These are phyloP conservation scores for Chrysogorgia sp. DNA, from an alignment of 92 coral and sea anemone species.

Conservation along the genomic window DNA sequence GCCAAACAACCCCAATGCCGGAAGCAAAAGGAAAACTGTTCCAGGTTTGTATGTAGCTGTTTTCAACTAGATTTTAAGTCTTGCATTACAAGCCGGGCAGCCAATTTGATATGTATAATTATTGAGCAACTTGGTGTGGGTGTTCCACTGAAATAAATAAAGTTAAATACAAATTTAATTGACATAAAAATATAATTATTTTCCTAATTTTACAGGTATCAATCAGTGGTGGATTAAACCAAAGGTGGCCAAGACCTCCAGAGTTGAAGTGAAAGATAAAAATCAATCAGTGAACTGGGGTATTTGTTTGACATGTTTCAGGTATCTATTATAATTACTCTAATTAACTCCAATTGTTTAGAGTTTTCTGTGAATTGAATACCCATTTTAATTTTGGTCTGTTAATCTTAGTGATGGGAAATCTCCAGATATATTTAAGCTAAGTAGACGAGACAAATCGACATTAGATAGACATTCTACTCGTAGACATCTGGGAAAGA, in stretches of 20 bases:
- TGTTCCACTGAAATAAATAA: too few relatives aligned
- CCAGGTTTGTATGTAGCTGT: too few relatives aligned
- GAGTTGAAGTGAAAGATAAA: not conserved
- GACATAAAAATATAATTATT: not conserved
- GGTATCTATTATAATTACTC: not conserved
- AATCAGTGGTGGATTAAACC: conserved; percentile 4
- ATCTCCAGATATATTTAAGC: not conserved
- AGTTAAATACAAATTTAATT: too few relatives aligned
- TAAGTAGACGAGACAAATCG: not conserved
- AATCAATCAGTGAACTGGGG: not conserved
- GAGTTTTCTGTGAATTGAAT: not conserved
- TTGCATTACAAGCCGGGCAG: too few relatives aligned
- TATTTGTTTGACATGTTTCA: conserved; percentile 9
- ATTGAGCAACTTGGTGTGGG: too few relatives aligned
- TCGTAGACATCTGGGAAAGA: not conserved
- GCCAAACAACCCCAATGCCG: too few relatives aligned
- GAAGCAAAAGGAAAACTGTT: too few relatives aligned
- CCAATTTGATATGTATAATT: too few relatives aligned
- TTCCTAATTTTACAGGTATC: not conserved
- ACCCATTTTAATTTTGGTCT: not conserved
- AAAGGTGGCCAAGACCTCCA: not conserved
- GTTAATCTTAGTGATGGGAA: not conserved
- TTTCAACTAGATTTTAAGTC: too few relatives aligned
- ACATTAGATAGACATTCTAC: not conserved
- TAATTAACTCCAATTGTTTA: too few relatives aligned